These are phyloP conservation scores for Nomada ruficornis DNA, from an alignment of 2,888 invertebrate genomes.

Conservation along the genomic window DNA sequence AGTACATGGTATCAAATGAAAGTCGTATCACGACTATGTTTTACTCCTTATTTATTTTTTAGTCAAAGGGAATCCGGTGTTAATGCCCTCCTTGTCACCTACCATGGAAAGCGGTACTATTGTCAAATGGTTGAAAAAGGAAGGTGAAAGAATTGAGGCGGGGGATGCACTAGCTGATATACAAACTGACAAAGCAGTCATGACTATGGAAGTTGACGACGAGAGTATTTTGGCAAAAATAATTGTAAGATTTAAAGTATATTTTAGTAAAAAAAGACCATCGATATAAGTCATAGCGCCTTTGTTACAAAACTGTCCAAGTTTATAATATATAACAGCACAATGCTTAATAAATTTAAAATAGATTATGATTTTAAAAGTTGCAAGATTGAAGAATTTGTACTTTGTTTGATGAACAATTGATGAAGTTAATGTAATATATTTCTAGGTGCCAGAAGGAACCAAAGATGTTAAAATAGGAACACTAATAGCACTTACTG, in stretches of 20 bases:
- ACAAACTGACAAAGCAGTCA: constrained; percentile 88
- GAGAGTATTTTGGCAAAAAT: constrained; percentile 88
- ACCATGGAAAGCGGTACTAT: constrained; percentile 88
- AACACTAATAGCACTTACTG: constrained; percentile 87
- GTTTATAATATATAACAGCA: background rate
- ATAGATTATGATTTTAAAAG: background rate
- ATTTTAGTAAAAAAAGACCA: no score
- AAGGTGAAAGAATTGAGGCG: constrained; percentile 85
- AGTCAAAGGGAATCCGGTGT: constrained; percentile 83
- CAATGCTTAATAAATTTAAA: no score
- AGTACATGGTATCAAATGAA: background rate
- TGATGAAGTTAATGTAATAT: background rate
- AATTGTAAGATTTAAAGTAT: constrained; percentile 82
- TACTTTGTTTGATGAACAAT: background rate
- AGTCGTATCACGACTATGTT: background rate
- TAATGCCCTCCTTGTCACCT: constrained; percentile 88
- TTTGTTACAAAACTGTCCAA: background rate
- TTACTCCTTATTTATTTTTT: background rate
- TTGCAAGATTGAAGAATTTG: background rate
- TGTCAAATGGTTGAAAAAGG: constrained; percentile 86
- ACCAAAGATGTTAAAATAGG: constrained; percentile 86
- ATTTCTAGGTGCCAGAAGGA: constrained; percentile 84
- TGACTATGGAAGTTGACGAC: constrained; percentile 87
- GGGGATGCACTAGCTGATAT: constrained; percentile 88
- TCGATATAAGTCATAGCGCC: background rate